phyloP scores from a whole-genome alignment of 2,888 invertebrate genomes.

The Elysia crispata region DNA sequence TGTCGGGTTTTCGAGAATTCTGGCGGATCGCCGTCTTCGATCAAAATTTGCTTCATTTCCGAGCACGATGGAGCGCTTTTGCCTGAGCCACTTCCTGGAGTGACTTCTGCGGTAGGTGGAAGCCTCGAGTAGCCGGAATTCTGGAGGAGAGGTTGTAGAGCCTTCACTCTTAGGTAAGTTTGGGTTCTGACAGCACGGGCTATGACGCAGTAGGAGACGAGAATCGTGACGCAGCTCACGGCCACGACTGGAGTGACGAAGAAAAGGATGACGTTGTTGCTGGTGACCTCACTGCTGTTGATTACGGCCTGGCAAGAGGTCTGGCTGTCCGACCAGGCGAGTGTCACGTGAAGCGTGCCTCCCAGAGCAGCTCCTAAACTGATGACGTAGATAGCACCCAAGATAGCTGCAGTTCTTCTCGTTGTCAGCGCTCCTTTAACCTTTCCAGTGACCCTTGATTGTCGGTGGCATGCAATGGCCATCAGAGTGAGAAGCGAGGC shows the following conservation, averaged over 20 bases:
- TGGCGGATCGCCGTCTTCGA: neutral
- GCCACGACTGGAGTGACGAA: constrained; percentile 63
- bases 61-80: neutral
- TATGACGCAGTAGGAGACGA: constrained; percentile 61
- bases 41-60: constrained; percentile 33
- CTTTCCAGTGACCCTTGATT: constrained; percentile 59
- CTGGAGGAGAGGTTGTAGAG: constrained; percentile 35
- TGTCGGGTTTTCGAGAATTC: neutral
- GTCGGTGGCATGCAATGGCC: constrained; percentile 64
- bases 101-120: neutral
- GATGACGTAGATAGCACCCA: constrained; percentile 61
- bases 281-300: constrained; percentile 57
- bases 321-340: constrained; percentile 59
- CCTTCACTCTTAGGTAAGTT: constrained; percentile 38
- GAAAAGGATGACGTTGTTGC: constrained; percentile 65
- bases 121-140: neutral
- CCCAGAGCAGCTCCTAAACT: constrained; percentile 62
- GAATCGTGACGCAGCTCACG: constrained; percentile 60
- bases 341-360: constrained; percentile 63
- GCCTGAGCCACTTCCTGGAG: neutral
- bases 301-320: constrained; percentile 62
- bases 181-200: constrained; percentile 61
- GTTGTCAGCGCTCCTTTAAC: constrained; percentile 59
- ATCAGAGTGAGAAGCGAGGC: constrained; percentile 65
- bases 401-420: constrained; percentile 56